These are phyloP conservation scores for Phortica variegata DNA, from an alignment of 1,140 invertebrate species.

Conservation along the genomic window DNA sequence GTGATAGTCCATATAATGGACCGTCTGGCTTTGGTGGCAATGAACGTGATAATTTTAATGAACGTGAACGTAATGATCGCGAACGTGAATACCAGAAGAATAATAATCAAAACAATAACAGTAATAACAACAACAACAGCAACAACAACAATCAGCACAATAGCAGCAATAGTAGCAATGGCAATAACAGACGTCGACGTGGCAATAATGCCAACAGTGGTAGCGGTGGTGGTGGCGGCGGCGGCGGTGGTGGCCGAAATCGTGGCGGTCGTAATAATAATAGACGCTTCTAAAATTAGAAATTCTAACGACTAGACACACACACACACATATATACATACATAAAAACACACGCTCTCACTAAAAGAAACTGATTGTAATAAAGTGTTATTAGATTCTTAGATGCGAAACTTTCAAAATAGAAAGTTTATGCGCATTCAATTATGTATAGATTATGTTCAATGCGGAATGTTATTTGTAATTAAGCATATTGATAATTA, in stretches of 20 bases:
- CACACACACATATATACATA: conserved; percentile 8
- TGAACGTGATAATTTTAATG: conserved; percentile 26
- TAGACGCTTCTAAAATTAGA: conserved; percentile 33
- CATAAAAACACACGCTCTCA: no score
- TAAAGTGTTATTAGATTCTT: no score
- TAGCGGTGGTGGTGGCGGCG: conserved; percentile 19
- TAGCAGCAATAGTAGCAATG: conserved; percentile 38
- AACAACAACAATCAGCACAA: conserved; percentile 25
- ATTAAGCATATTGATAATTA: no score
- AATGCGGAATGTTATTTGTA: no score
- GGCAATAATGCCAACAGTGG: conserved; percentile 12
- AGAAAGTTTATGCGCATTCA: no score
- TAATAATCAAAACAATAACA: conserved; percentile 1
- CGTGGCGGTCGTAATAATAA: conserved; percentile 38
- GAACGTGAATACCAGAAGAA: conserved; percentile 31
- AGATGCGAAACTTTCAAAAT: no score
- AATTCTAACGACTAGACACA: conserved; percentile 5
- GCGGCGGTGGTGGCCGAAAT: conserved; percentile 27
- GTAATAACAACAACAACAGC: conserved; percentile 13
- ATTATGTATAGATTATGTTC: no score
- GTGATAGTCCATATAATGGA: conserved; percentile 10
- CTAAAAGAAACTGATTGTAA: no score
- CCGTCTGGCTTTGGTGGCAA: conserved; percentile 37
- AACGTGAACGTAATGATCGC: conserved; percentile 30
- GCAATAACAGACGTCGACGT: conserved; percentile 6